Conservation (phyloP, 2,888 invertebrate species). For the Nephrotoma guestfalica region DNA sequence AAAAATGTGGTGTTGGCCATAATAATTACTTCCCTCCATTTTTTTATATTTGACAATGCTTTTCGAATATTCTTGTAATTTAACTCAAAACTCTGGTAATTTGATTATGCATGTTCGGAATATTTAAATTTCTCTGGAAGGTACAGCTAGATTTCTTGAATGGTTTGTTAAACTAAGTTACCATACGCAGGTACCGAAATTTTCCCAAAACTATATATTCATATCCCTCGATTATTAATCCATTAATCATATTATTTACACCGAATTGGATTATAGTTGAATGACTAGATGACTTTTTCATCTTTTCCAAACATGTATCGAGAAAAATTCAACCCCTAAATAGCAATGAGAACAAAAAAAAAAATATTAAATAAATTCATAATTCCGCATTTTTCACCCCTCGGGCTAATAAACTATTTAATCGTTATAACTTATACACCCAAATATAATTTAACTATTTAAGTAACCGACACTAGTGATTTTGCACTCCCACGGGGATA, state of each 20-base stretch:
- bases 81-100: too few species aligned
- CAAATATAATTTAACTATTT: not conserved
- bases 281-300: conserved; percentile 24
- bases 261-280: conserved; percentile 29
- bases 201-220: not conserved
- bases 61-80: too few species aligned
- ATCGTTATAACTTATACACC: not conserved
- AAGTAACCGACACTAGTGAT: not conserved
- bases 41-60: too few species aligned
- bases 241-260: conserved; percentile 34
- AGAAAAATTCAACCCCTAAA: not conserved
- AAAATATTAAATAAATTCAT: not conserved
- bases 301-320: not conserved
- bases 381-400: not conserved
- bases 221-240: not conserved
- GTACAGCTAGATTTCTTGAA: too few species aligned
- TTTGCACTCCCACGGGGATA: conserved; percentile 33
- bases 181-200: too few species aligned
- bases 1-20: too few species aligned
- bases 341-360: not conserved
- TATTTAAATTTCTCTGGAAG: too few species aligned
- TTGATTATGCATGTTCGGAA: too few species aligned
- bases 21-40: too few species aligned
- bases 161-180: too few species aligned
- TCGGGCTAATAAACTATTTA: not conserved